Base-by-base conservation (phyloP, 1,140 invertebrate genomes). In the Drosophila ogumai region DNA sequence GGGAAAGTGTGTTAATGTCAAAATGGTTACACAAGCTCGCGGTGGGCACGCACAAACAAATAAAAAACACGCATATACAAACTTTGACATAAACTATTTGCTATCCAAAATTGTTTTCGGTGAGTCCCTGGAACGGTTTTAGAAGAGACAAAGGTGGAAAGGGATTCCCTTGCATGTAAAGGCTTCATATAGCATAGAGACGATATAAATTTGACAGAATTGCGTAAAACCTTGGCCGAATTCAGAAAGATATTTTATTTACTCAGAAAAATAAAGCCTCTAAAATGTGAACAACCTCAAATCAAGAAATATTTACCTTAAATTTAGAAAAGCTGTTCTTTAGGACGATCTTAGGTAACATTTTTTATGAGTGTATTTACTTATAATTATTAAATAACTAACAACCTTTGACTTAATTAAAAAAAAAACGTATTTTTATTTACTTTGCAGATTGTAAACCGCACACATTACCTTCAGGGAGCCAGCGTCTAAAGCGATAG, bases 1-100 rank as follows among this genome's bases (percentile, higher is more conserved):
- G 58, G 44, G 36, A 68, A 67, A 69, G 63, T 69, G 63, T 69
- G 66, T 43, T 69, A 68, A 68, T 69, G 64, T 36, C 66, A 68
- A 68, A 69, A 68, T 46, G 66, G 47, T 69, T 69, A 55, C 32
- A 69, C 66, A 67, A 67, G 61, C 22, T 50, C 15, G 44, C 44
- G 34, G 44, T 19, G 44, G 61, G 34, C 61, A 69, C 38, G 64
- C 66, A 67, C 31, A 36, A 50, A 67, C 36, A 49, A 38, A 49
- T 31, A 36, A 15, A 31, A 12, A 28, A 38, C 58, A 55, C 34
- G 47, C 34, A 55, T 32, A 50, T 25, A 55, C 9, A 43, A 50
- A 25, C 50, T 58, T 36, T 17, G n/a, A 32, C n/a, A 31, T 19
- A 25, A 25, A 47, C 40, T 64, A 43, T 28, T 28, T 36, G 7